A percentile compares a stretch with the other conserved stretches of the same genome.
phyloP scores from a whole-genome alignment of 2,888 invertebrate species.

The Melanotus villosus region DNA sequence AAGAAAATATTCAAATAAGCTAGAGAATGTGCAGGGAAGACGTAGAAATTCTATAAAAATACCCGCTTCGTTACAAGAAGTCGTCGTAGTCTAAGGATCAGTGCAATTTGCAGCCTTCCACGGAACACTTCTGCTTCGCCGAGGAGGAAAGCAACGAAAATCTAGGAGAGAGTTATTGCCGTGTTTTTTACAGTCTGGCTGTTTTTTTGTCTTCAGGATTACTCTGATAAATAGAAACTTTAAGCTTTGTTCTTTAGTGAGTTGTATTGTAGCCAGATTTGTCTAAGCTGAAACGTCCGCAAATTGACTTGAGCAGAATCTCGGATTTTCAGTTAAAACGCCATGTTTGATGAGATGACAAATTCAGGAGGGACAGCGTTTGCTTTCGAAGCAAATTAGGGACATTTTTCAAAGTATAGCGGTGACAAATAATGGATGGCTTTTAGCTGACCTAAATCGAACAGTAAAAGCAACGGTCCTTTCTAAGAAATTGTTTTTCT shows the following conservation, averaged over 20 bases:
- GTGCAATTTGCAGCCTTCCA: constrained; percentile 12
- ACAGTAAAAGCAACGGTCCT: neutral
- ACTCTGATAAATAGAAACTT: constrained; percentile 17
- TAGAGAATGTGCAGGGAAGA: neutral
- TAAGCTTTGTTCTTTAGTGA: neutral
- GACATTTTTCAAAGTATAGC: neutral
- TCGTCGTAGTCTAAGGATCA: constrained; percentile 4
- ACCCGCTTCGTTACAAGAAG: constrained; percentile 5
- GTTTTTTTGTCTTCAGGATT: constrained; percentile 11
- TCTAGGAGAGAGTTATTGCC: constrained; percentile 16
- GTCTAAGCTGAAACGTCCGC: neutral
- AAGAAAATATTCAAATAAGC: too few species aligned
- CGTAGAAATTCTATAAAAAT: neutral
- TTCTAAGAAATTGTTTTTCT: too few species aligned
- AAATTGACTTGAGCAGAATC: constrained; percentile 5
- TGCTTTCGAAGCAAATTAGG: neutral
- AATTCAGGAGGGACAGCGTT: too few species aligned
- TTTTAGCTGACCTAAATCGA: neutral
- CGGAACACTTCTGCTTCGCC: constrained; percentile 5
- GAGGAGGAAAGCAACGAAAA: neutral
- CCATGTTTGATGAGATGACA: neutral
- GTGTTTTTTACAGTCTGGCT: constrained; percentile 16
- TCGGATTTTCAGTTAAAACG: neutral
- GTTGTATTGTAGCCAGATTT: neutral
- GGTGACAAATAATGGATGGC: neutral